Percentiles rank a stretch among this genome's conserved stretches.
phyloP scores from a whole-genome alignment of 2,797 vertebrate genomes.

The Lophius americanus region DNA sequence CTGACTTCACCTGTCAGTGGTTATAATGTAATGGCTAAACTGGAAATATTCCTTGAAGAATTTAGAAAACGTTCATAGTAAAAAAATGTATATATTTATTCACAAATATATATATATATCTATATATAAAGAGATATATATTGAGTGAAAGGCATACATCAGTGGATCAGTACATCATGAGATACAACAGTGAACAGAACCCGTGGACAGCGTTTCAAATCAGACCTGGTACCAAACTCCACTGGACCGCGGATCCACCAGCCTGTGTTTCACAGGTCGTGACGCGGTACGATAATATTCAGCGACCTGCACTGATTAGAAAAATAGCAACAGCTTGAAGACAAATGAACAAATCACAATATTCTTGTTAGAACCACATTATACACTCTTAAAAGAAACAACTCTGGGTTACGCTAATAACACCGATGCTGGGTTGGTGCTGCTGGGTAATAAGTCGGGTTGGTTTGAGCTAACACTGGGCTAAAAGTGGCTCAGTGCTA shows the following conservation, averaged over 20 bases:
- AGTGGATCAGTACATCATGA: conserved; percentile 13
- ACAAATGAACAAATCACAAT: conserved; percentile 20
- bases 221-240: conserved; percentile 3
- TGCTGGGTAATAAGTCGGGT: no score
- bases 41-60: background rate
- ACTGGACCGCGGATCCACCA: conserved; percentile 15
- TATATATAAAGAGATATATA: background rate
- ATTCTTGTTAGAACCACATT: no score
- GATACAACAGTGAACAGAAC: conserved; percentile 6
- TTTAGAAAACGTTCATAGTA: background rate
- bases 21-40: background rate
- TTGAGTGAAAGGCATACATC: conserved; percentile 25
- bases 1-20: no score
- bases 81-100: conserved; percentile 28
- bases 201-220: conserved; percentile 8
- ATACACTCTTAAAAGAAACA: no score
- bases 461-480: no score
- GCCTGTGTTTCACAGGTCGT: conserved; percentile 27
- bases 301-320: conserved; percentile 67
- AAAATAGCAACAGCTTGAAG: conserved; percentile 30
- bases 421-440: no score
- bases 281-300: conserved; percentile 26
- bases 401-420: no score
- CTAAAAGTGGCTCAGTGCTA: no score
- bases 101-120: conserved; percentile 5